Conservation (phyloP, 2,888 invertebrate genomes). For the Lasioglossum leucozonium region DNA sequence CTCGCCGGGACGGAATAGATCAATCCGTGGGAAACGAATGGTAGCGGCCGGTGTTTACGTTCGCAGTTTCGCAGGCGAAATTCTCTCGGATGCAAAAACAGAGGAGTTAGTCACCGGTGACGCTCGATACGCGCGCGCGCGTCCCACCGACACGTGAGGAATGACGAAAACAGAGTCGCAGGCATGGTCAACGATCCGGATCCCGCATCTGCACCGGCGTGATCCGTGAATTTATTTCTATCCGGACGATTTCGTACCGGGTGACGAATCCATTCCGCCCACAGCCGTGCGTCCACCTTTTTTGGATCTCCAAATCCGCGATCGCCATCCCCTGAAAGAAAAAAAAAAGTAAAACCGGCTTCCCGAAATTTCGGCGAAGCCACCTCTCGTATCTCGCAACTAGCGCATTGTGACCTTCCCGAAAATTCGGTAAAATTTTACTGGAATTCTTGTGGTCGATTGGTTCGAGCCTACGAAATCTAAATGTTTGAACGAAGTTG, state of each 20-base stretch:
- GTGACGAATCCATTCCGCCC: slow-evolving; percentile 20
- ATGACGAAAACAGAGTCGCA: slow-evolving; percentile 35
- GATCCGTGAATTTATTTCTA: slow-evolving; percentile 44
- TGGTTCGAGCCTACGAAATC: no score
- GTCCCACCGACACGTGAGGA: background rate
- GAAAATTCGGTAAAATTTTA: no score
- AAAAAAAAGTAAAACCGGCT: slow-evolving; percentile 3
- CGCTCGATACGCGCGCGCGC: slow-evolving; percentile 12
- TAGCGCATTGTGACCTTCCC: no score
- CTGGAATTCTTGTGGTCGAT: background rate
- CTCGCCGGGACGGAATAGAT: background rate
- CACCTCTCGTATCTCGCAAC: background rate
- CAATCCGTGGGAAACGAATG: background rate
- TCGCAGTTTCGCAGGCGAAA: background rate
- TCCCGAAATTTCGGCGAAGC: background rate
- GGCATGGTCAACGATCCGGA: slow-evolving; percentile 46
- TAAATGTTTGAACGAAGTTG: no score
- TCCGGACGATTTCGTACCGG: slow-evolving; percentile 19
- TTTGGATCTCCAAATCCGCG: background rate
- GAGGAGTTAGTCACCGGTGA: slow-evolving; percentile 25
- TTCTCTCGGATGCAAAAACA: slow-evolving; percentile 11
- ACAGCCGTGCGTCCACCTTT: slow-evolving; percentile 4
- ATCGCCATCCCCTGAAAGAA: background rate
- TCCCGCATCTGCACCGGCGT: slow-evolving; percentile 33
- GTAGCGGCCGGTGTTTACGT: background rate